Percentiles rank a stretch among this genome's conserved stretches.
phyloP scores from a whole-genome alignment of 2,888 invertebrate genomes.

The Xanthia togata region DNA sequence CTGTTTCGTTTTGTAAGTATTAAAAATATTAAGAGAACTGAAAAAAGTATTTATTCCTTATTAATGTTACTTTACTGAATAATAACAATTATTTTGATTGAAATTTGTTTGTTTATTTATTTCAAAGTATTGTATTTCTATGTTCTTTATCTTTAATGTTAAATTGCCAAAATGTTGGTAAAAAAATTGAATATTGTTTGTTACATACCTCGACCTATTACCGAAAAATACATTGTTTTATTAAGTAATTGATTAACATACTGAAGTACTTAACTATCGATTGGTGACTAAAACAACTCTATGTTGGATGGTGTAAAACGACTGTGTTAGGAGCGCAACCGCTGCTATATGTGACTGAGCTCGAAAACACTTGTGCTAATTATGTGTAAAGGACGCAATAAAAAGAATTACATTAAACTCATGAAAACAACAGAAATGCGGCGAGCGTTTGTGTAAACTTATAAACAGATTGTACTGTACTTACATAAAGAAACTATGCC shows the following conservation, averaged over 20 bases:
- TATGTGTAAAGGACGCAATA: constrained; percentile 12
- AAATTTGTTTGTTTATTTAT: not conserved
- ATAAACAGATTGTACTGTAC: constrained; percentile 70
- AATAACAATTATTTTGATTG: not conserved
- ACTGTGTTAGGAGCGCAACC: not conserved
- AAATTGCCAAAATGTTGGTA: not conserved
- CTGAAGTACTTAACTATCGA: constrained; percentile 10
- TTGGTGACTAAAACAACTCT: constrained; percentile 14
- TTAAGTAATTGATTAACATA: constrained; percentile 8
- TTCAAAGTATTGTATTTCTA: not conserved
- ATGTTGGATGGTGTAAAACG: not conserved
- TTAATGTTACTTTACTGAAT: not conserved
- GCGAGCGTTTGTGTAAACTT: constrained; percentile 54
- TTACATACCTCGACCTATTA: constrained; percentile 22
- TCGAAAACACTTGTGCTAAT: constrained; percentile 14
- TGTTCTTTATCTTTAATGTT: not conserved
- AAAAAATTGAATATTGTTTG: not conserved
- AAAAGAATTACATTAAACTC: constrained; percentile 23
- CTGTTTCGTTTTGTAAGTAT: constrained; percentile 76
- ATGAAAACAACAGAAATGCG: constrained; percentile 53
- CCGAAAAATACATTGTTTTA: constrained; percentile 17
- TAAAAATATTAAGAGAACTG: constrained; percentile 83
- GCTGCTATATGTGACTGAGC: constrained; percentile 11
- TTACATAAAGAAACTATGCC: constrained; percentile 82
- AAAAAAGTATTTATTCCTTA: not conserved